phyloP scores from a whole-genome alignment of 2,113 vertebrate species.

The Microtus richardsoni region DNA sequence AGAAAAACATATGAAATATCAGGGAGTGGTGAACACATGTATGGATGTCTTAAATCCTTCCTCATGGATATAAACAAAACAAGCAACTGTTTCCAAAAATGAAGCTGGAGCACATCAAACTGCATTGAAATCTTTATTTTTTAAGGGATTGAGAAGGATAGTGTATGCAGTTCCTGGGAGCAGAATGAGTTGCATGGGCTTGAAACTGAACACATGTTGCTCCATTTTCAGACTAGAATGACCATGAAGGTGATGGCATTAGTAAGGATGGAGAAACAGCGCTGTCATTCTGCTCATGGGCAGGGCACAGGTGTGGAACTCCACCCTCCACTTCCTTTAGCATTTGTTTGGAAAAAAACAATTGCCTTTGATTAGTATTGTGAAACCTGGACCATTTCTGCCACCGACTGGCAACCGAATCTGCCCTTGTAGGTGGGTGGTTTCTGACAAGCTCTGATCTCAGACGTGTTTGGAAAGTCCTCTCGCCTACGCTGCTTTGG shows the following conservation, averaged over 20 bases:
- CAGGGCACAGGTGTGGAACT: not conserved
- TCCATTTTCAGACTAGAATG: not conserved
- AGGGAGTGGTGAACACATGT: not conserved
- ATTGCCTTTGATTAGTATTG: not conserved
- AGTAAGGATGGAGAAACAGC: not conserved
- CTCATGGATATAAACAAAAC: not conserved
- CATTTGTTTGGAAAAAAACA: constrained; percentile 16
- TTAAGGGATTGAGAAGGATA: not conserved
- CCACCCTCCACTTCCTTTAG: too few species aligned
- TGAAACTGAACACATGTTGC: not conserved
- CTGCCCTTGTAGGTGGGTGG: not conserved
- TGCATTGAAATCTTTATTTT: not conserved
- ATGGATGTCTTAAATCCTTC: not conserved
- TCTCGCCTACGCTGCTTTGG: not conserved
- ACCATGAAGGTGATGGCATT: not conserved
- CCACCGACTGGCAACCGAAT: not conserved
- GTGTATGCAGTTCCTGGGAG: too few species aligned
- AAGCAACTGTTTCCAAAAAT: constrained; percentile 19
- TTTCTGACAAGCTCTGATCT: not conserved
- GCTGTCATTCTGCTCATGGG: not conserved
- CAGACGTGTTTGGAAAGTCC: not conserved
- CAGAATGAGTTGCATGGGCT: not conserved
- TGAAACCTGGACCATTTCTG: not conserved
- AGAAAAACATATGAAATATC: not conserved
- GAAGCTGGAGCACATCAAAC: not conserved